Base-by-base conservation (phyloP, 2,797 vertebrate species). In the Halcyon smyrnensis region DNA sequence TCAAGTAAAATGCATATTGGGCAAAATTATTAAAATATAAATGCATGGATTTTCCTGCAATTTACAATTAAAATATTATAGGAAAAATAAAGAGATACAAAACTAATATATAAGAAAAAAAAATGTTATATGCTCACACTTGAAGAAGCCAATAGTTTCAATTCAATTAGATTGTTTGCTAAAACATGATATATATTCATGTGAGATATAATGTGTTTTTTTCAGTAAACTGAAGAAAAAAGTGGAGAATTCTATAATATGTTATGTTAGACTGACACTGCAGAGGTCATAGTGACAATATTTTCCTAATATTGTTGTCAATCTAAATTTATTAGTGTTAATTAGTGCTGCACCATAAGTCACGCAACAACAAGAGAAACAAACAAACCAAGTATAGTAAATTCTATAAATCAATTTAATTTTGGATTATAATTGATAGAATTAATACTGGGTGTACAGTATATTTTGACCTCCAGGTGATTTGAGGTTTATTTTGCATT, bases 1-100 rank as follows among this genome's bases (percentile, higher is more conserved):
- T 62, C 11, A 62, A 37, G 18, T 14, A 46, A 86, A 71, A 46
- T 60, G 41, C 0, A 0, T 76, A 59, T 1, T 5, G 8, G 5
- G 16, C 71, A 69, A 4, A 74, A 45, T 20, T 5, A 73, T 25
- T 56, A 53, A 60, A n/a, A 71, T 11, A 77, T 8, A 50, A 75
- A 57, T 28, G 3, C 1, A 39, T 30, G 7, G 4, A 1, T 18
- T 1, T 34, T 89, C 77, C 12, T 73, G n/a, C 17, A 74, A 62
- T 57, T 84, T 74, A 8, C 23, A 77, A 60, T 77, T 51, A 73
- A 43, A 68, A 51, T 77, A 57, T 16, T 63, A 5, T 27, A 65
- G 15, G 6, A 11, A 43, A 12, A 64, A 48, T 51, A 56, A 32
- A 87, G 9, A 56, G 5, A 28, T n/a, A 25, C 8, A 68, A 21